Conservation (phyloP, 2,113 vertebrate species). For the Tachysurus vachellii region DNA sequence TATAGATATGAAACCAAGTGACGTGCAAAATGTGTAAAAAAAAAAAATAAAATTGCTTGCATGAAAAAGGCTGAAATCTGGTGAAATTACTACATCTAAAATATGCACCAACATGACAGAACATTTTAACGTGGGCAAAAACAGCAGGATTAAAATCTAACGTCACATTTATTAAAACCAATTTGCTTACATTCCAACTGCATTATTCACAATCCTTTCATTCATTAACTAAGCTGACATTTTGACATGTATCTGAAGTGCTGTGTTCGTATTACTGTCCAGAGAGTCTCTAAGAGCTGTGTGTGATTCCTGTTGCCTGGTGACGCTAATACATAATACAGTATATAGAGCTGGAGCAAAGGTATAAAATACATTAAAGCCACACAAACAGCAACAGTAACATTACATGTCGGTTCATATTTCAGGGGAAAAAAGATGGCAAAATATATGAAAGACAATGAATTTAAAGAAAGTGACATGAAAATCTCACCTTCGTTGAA, state of each 20-base stretch:
- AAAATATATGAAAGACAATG: not conserved
- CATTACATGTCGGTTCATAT: not conserved
- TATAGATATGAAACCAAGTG: not conserved
- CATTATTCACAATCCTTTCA: conserved; percentile 5
- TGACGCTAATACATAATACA: conserved; percentile 49
- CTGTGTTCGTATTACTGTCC: conserved; percentile 53
- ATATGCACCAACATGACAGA: conserved; percentile 22
- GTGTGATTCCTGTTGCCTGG: conserved; percentile 62
- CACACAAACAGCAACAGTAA: not conserved
- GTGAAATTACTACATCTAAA: not conserved
- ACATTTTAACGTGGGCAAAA: not conserved
- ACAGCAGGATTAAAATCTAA: conserved; percentile 9
- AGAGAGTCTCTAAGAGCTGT: conserved; percentile 25
- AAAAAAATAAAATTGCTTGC: not conserved
- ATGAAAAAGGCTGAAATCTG: not conserved
- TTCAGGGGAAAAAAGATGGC: not conserved
- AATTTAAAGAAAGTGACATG: not conserved
- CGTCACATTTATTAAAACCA: not conserved
- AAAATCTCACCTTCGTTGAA: conserved; percentile 87
- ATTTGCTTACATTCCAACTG: conserved; percentile 17
- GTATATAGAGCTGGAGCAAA: not conserved
- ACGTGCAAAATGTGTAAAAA: not conserved
- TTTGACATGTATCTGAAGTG: conserved; percentile 52
- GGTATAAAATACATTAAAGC: conserved; percentile 35
- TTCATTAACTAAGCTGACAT: conserved; percentile 1